phyloP scores from a whole-genome alignment of 2,797 vertebrate genomes.

The Microchirus variegatus region DNA sequence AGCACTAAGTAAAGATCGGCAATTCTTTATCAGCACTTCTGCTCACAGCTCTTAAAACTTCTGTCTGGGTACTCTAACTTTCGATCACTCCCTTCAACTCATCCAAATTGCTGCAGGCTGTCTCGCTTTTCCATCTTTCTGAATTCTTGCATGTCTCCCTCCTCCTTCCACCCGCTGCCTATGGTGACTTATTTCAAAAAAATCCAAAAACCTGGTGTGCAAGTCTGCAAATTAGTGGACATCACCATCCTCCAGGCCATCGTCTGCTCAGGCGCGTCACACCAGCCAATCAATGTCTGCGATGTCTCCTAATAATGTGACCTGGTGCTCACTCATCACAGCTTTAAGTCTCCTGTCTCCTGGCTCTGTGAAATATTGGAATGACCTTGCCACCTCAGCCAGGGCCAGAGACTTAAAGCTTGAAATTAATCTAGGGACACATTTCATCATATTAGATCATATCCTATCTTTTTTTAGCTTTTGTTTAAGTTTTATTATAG shows the following conservation, averaged over 20 bases:
- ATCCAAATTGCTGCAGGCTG: slow-evolving; percentile 31
- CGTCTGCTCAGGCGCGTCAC: slow-evolving; percentile 18
- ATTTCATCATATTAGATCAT: slow-evolving; percentile 54
- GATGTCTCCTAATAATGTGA: slow-evolving; percentile 53
- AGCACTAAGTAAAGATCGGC: slow-evolving; percentile 3
- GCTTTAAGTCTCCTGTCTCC: slow-evolving; percentile 41
- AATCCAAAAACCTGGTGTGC: slow-evolving; percentile 35
- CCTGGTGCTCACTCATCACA: slow-evolving; percentile 60
- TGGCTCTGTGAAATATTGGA: slow-evolving; percentile 62
- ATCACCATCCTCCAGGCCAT: slow-evolving; percentile 30
- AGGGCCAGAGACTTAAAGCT: slow-evolving; percentile 41
- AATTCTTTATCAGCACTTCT: slow-evolving; percentile 19
- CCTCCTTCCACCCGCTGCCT: slow-evolving; percentile 18
- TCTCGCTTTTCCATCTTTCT: slow-evolving; percentile 44
- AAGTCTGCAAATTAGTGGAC: slow-evolving; percentile 51
- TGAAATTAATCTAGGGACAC: slow-evolving; percentile 60
- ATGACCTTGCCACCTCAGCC: slow-evolving; percentile 54
- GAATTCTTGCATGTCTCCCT: slow-evolving; percentile 34
- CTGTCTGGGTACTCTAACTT: slow-evolving; percentile 25
- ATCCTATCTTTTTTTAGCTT: slow-evolving; percentile 3
- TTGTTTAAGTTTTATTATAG: slow-evolving; percentile 3
- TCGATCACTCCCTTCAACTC: slow-evolving; percentile 19
- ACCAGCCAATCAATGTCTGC: slow-evolving; percentile 36
- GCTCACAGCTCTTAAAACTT: slow-evolving; percentile 31
- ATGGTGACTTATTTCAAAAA: slow-evolving; percentile 51